phyloP scores from a whole-genome alignment of 2,113 vertebrate genomes.

The Drymodes brunneopygia region DNA sequence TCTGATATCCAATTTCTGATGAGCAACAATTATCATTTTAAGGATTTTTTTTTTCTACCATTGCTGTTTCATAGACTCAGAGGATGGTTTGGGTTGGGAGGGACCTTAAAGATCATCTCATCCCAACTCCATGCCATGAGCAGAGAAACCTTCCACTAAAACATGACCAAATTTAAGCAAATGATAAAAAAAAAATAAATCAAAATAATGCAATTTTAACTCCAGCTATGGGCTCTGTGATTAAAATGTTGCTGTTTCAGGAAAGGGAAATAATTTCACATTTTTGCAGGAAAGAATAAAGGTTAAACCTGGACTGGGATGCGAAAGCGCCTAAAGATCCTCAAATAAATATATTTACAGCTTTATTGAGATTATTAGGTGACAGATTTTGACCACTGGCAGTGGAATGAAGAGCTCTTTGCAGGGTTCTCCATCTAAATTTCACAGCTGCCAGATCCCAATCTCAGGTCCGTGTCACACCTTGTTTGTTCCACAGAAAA shows the following conservation, averaged over 20 bases:
- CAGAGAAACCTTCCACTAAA: not conserved
- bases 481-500: not conserved
- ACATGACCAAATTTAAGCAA: not conserved
- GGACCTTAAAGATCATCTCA: not conserved
- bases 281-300: not conserved
- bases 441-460: not conserved
- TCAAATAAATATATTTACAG: not conserved
- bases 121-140: not conserved
- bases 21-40: not conserved
- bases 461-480: not conserved
- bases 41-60: not conserved
- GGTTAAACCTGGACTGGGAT: not conserved
- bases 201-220: not conserved
- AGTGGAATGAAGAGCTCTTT: not conserved
- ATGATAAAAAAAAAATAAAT: not conserved
- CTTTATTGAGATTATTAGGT: not conserved
- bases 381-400: not conserved
- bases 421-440: not conserved
- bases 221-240: not conserved
- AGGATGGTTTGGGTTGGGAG: not conserved
- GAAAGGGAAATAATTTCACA: not conserved
- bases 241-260: accelerated
- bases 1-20: not conserved
- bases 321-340: not conserved
- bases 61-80: not conserved